phyloP scores from a whole-genome alignment of 2,797 vertebrate genomes.

The Sebastes steindachneri region DNA sequence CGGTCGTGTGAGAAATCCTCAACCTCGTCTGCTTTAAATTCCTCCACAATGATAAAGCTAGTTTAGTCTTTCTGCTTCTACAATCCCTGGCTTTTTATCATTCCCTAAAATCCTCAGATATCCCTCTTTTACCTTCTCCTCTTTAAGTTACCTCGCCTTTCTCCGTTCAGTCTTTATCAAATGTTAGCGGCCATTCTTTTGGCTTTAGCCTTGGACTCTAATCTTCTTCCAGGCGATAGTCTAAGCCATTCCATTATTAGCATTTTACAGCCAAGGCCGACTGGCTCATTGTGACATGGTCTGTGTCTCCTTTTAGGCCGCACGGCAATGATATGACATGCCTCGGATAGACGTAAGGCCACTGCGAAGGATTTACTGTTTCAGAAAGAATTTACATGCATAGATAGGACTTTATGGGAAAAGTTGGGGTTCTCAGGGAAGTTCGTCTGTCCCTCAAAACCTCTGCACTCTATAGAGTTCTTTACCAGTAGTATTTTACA shows the following conservation, averaged over 20 bases:
- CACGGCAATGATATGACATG: constrained; percentile 48
- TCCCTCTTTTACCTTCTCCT: constrained; percentile 64
- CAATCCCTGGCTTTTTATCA: constrained; percentile 73
- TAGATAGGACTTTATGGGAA: constrained; percentile 12
- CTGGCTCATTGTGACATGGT: constrained; percentile 48
- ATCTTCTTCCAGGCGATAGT: constrained; percentile 79
- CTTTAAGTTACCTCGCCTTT: constrained; percentile 64
- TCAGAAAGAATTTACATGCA: constrained; percentile 11
- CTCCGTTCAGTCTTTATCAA: constrained; percentile 63
- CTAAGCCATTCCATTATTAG: constrained; percentile 85
- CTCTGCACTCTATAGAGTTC: not conserved
- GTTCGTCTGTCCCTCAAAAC: not conserved
- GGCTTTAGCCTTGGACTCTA: constrained; percentile 79
- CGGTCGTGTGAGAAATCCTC: constrained; percentile 24
- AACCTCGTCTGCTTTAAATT: constrained; percentile 61
- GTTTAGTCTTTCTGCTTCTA: constrained; percentile 66
- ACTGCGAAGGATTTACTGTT: constrained; percentile 12
- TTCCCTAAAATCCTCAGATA: constrained; percentile 73
- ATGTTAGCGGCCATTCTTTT: constrained; percentile 69
- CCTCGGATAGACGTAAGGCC: constrained; percentile 36
- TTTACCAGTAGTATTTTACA: not conserved
- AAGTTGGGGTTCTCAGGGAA: not conserved
- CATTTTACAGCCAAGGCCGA: constrained; percentile 76
- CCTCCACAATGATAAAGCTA: constrained; percentile 56
- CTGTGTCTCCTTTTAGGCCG: constrained; percentile 25